Evolutionary conservation across 2,113 vertebrate species (phyloP).

Genomic region (Nothoprocta perdicaria): DNA sequence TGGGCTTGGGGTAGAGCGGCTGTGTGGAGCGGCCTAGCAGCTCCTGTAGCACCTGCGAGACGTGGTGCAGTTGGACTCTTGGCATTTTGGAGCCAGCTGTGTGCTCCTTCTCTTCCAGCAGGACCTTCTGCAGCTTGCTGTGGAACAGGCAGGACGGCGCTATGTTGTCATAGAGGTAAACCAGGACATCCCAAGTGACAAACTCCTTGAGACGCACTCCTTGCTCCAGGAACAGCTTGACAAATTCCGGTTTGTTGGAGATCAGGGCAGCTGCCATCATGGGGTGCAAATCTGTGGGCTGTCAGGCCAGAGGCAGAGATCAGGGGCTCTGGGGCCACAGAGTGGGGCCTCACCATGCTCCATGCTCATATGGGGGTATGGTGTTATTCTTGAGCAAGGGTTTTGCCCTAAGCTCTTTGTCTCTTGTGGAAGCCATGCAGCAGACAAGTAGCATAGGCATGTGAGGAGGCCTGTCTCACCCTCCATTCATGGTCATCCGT

Average conservation of each 20-base stretch:
- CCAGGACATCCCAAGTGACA: conserved; percentile 81
- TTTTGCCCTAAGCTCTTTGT: background rate
- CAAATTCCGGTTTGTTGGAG: conserved; percentile 90
- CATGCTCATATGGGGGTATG: background rate
- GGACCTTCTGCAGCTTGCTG: conserved; percentile 83
- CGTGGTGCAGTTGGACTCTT: conserved; percentile 78
- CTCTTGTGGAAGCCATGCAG: background rate
- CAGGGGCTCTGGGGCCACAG: background rate
- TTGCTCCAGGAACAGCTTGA: conserved; percentile 91
- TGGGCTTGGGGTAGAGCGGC: conserved; percentile 80
- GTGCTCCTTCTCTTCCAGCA: conserved; percentile 67
- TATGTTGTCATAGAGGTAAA: conserved; percentile 85
- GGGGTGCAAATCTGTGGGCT: conserved; percentile 90
- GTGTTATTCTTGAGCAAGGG: background rate
- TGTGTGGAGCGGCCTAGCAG: conserved; percentile 88
- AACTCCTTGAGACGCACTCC: conserved; percentile 88
- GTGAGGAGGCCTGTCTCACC: conserved; percentile 65
- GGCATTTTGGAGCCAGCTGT: background rate
- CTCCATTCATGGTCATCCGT: conserved; percentile 91
- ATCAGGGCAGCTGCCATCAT: conserved; percentile 90
- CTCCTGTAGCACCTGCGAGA: conserved; percentile 86
- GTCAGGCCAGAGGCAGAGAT: background rate
- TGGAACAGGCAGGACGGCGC: conserved; percentile 85
- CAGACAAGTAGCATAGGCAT: background rate
- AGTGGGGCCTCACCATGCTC: background rate